Evolutionary conservation across 2,113 vertebrate species (phyloP), one percentile per base, ranked within the genome.

Genomic region (Conger conger): DNA sequence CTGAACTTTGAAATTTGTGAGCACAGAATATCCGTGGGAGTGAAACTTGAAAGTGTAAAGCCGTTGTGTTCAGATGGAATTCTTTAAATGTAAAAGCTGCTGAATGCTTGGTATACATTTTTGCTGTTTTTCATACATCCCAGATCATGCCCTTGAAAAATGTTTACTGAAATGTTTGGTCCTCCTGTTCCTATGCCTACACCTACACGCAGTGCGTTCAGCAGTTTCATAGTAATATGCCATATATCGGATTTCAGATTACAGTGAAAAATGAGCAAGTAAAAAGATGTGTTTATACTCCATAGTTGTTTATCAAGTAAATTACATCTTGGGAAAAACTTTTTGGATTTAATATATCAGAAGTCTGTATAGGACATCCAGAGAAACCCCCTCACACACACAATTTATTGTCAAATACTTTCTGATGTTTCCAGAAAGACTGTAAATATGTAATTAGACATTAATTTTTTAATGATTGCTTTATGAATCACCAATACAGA

Each of bases 1-100:
- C 90, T 92, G 53, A 83, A 88, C 89, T 90, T 83, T 79, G 87
- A 89, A 89, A 89, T 82, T 82, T 35, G 87, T 84, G 89, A 89
- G 89, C 87, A 86, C 90, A 84, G 87, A 84, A 86, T 78, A 78
- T 38, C 38, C 38, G 60, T 83, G 77, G 81, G 81, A 37, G 77
- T 80, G 80, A 82, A 3, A 53, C 13, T 50, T 81, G 1, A 37
- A 35, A 57, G 54, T 36, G 42, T 33, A 15, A 53, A 23, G 68
- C 42, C 40, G n/a, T 23, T 77, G 68, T 73, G 27, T 73, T 73
- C 18, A 30, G 63, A 4, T 53, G 40, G 38, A 83, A 83, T 18
- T 36, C 30, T 63, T 8, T 63, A 63, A 20, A 9, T 63, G 27
- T 60, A 23, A 60, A 60, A 50, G 45, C 45, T 15, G 57, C 3